Conservation (phyloP, 2,113 vertebrate species). For the Semicossyphus pulcher region DNA sequence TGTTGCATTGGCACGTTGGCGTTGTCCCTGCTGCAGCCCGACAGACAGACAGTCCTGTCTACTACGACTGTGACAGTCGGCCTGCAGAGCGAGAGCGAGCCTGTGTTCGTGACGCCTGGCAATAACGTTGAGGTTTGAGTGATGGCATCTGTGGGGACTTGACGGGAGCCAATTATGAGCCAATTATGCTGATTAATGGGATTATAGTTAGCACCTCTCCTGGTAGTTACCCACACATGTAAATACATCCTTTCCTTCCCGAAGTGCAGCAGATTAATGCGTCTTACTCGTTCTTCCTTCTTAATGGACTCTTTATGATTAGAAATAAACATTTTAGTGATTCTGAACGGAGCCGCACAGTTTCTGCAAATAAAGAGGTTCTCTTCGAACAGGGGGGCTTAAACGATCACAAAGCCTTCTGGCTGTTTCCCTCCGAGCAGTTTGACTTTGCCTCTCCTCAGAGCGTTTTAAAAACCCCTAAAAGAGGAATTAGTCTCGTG, state of each 20-base stretch:
- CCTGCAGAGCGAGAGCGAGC: conserved; percentile 18
- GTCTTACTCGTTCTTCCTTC: conserved; percentile 8
- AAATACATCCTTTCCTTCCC: conserved; percentile 52
- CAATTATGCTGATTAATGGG: conserved; percentile 77
- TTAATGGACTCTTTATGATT: conserved; percentile 18
- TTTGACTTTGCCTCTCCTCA: conserved; percentile 24
- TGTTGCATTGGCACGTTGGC: neutral
- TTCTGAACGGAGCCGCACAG: neutral
- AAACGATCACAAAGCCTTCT: conserved; percentile 30
- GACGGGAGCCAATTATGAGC: conserved; percentile 73
- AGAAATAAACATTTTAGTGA: conserved; percentile 23
- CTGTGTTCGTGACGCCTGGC: conserved; percentile 29
- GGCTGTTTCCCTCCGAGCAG: conserved; percentile 16
- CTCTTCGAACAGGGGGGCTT: conserved; percentile 20
- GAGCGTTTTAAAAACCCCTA: conserved; percentile 13
- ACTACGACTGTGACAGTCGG: conserved; percentile 3
- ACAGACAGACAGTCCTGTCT: neutral
- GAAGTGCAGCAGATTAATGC: conserved; percentile 30
- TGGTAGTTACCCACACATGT: conserved; percentile 55
- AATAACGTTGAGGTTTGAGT: conserved; percentile 53
- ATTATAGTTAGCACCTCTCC: conserved; percentile 64
- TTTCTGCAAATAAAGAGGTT: neutral
- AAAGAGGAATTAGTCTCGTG: conserved; percentile 3
- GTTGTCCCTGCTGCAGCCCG: neutral
- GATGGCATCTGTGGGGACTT: conserved; percentile 69